A percentile compares a stretch with the other conserved stretches of the same genome.
phyloP scores from a whole-genome alignment of 1,140 invertebrate genomes.

The Drosophila setifemur region DNA sequence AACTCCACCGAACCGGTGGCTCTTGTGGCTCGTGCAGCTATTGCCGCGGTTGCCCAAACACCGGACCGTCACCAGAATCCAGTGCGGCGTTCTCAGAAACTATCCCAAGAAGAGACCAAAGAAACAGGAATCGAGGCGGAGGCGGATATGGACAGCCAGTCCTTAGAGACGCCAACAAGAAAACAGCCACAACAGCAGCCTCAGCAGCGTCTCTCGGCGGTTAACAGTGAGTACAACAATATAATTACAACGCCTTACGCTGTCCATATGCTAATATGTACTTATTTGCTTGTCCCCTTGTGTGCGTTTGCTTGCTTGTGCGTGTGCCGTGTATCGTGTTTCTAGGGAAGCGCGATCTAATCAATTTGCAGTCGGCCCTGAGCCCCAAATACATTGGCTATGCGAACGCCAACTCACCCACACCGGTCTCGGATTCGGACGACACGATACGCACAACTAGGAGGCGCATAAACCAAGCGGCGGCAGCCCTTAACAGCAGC shows the following conservation, averaged over 20 bases:
- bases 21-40: too few relatives aligned
- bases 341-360: conserved; percentile 61
- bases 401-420: conserved; percentile 53
- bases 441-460: conserved; percentile 53
- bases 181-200: conserved; percentile 3
- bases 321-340: not conserved
- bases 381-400: conserved; percentile 72
- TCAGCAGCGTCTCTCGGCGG: conserved; percentile 8
- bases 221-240: conserved; percentile 43
- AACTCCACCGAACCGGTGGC: conserved; percentile 16
- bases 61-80: not conserved
- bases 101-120: not conserved
- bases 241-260: not conserved
- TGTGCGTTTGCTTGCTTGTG: conserved; percentile 1
- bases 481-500: conserved; percentile 14
- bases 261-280: conserved; percentile 17
- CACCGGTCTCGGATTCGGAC: conserved; percentile 26
- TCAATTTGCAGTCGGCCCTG: conserved; percentile 63
- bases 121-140: conserved; percentile 1
- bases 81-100: not conserved
- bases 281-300: not conserved
- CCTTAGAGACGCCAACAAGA: not conserved
- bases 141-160: conserved; percentile 11
- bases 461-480: conserved; percentile 37
- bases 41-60: not conserved